phyloP scores from a whole-genome alignment of 1,140 invertebrate species.

The Drosophila yakuba region DNA sequence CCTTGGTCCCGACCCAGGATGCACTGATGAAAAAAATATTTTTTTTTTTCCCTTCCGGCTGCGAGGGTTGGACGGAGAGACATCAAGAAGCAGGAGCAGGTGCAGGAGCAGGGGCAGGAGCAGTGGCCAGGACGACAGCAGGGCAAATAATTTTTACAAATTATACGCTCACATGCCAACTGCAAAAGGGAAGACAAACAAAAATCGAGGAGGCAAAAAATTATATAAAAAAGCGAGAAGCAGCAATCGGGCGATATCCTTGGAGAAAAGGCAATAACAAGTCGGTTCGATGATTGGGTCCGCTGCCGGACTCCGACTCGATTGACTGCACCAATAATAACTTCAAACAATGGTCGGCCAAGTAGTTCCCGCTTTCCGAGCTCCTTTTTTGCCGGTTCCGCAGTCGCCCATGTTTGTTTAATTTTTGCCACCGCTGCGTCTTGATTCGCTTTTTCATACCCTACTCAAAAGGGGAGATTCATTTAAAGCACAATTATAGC shows the following conservation, averaged over 20 bases:
- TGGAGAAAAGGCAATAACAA: conserved; percentile 66
- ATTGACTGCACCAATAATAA: conserved; percentile 75
- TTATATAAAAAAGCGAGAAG: conserved; percentile 38
- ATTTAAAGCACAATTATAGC: background rate
- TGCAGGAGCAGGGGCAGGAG: conserved; percentile 17
- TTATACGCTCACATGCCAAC: conserved; percentile 81
- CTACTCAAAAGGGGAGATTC: background rate
- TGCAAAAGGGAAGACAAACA: conserved; percentile 66
- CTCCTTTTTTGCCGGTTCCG: conserved; percentile 28
- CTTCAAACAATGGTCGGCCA: conserved; percentile 73
- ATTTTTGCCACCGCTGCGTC: conserved; percentile 73
- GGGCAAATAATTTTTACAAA: conserved; percentile 81
- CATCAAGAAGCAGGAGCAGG: conserved; percentile 12
- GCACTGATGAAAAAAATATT: conserved; percentile 71
- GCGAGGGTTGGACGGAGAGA: conserved; percentile 6
- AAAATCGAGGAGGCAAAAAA: conserved; percentile 38
- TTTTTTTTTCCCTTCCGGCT: conserved; percentile 56
- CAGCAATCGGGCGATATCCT: conserved; percentile 55
- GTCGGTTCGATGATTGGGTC: conserved; percentile 67
- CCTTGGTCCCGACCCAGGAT: conserved; percentile 38
- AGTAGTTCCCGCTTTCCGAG: conserved; percentile 33
- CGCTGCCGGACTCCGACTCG: conserved; percentile 57
- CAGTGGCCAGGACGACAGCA: conserved; percentile 59
- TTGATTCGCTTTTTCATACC: conserved; percentile 32
- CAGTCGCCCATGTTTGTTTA: conserved; percentile 71